Percentiles rank a stretch among this genome's conserved stretches.
These are phyloP conservation scores for Zenarchopterus dispar DNA, from an alignment of 2,797 vertebrate species.

Conservation along the genomic window DNA sequence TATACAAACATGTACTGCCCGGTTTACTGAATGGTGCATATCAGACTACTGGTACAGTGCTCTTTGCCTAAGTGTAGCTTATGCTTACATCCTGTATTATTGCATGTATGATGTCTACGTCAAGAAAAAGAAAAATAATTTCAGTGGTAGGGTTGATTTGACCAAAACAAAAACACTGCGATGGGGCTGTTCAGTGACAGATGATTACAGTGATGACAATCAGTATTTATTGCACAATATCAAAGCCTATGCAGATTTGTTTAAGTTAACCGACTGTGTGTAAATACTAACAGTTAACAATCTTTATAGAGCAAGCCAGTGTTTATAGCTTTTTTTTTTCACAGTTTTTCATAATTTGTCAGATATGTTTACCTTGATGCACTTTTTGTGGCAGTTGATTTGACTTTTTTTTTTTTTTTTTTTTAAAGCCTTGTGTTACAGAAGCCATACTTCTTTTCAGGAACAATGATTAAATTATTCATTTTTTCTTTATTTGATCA, in stretches of 20 bases:
- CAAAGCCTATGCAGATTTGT: constrained; percentile 57
- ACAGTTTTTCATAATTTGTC: constrained; percentile 2
- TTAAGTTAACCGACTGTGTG: constrained; percentile 33
- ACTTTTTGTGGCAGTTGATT: constrained; percentile 9
- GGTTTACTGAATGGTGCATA: constrained; percentile 44
- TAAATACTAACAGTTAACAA: constrained; percentile 25
- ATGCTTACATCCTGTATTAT: constrained; percentile 25
- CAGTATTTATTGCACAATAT: constrained; percentile 73
- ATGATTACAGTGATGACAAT: constrained; percentile 62
- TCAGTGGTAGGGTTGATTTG: constrained; percentile 50
- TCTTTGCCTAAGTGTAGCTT: constrained; percentile 36
- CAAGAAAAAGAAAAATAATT: neutral
- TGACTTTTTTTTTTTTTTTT: constrained; percentile 12
- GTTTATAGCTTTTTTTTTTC: constrained; percentile 13
- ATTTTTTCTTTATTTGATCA: constrained; percentile 40
- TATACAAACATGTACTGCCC: constrained; percentile 33
- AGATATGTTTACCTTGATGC: constrained; percentile 29
- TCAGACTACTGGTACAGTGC: constrained; percentile 42
- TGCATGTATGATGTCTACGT: constrained; percentile 37
- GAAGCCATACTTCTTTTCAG: constrained; percentile 64
- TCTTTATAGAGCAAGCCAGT: constrained; percentile 19
- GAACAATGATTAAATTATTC: constrained; percentile 51
- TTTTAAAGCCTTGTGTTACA: constrained; percentile 51
- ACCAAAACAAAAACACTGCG: constrained; percentile 59
- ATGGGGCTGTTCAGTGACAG: constrained; percentile 55